A percentile compares a stretch with the other conserved stretches of the same genome.
These are phyloP conservation scores for Triops longicaudatus DNA, from an alignment of 1,140 invertebrate genomes.

Conservation along the genomic window DNA sequence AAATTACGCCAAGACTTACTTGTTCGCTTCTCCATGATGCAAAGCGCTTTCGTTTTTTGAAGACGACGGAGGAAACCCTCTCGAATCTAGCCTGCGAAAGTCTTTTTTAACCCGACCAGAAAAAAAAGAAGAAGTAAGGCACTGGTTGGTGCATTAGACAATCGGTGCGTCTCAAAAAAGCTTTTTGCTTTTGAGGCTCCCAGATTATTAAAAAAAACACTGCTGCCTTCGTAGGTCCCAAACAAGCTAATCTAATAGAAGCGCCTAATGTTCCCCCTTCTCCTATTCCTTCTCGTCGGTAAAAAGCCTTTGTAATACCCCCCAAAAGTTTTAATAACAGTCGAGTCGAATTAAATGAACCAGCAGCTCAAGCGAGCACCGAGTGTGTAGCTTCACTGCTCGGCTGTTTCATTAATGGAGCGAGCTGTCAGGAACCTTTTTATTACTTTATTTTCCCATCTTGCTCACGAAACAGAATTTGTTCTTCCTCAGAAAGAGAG, in stretches of 20 bases:
- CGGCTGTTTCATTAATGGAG: neutral
- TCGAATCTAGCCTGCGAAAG: too few species aligned
- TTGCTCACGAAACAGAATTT: neutral
- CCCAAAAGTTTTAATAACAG: slow-evolving; percentile 5
- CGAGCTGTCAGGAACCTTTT: neutral
- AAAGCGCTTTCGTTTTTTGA: neutral
- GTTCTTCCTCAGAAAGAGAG: too few species aligned
- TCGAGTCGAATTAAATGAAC: neutral
- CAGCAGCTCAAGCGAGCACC: neutral
- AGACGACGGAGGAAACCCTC: neutral
- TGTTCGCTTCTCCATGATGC: neutral
- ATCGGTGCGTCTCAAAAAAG: neutral
- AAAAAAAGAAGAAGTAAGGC: neutral
- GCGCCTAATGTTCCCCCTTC: neutral
- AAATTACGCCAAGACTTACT: neutral
- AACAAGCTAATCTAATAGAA: neutral
- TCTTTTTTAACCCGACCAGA: too few species aligned
- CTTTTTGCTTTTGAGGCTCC: neutral
- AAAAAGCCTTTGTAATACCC: neutral
- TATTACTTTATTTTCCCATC: neutral
- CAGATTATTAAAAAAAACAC: neutral
- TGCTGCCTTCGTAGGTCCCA: neutral
- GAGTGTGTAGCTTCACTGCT: neutral
- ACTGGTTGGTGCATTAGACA: neutral
- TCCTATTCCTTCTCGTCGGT: neutral